Percentiles rank a stretch among this genome's conserved stretches.
phyloP scores from a whole-genome alignment of 1,140 invertebrate species.

The Drosophila oshimai region DNA sequence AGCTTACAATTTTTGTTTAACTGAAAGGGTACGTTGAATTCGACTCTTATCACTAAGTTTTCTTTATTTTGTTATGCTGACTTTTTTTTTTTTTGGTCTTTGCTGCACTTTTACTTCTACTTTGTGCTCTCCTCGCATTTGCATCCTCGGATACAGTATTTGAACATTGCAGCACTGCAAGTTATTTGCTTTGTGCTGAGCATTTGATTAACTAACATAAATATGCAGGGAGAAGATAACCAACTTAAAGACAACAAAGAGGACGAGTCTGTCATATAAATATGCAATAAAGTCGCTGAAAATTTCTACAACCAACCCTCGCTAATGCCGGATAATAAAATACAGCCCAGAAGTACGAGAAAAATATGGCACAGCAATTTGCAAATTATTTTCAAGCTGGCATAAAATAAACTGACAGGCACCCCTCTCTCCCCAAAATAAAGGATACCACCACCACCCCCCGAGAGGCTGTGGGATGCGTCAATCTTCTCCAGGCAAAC shows the following conservation, averaged over 20 bases:
- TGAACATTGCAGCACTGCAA: conserved; percentile 31
- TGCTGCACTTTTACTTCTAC: background rate
- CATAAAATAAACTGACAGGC: conserved; percentile 78
- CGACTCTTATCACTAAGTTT: background rate
- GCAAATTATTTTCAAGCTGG: conserved; percentile 78
- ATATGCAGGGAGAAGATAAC: conserved; percentile 26
- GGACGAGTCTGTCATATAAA: conserved; percentile 29
- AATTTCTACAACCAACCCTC: conserved; percentile 47
- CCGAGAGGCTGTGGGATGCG: conserved; percentile 7
- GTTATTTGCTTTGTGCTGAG: conserved; percentile 52
- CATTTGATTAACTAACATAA: conserved; percentile 73
- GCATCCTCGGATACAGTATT: conserved; percentile 37
- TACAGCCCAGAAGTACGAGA: conserved; percentile 30
- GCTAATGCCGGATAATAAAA: conserved; percentile 68
- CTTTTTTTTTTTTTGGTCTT: background rate
- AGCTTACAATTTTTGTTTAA: no score
- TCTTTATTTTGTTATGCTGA: background rate
- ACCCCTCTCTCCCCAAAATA: background rate
- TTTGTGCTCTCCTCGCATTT: conserved; percentile 18
- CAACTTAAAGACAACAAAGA: background rate
- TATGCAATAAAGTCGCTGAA: conserved; percentile 48
- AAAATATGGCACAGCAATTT: conserved; percentile 75
- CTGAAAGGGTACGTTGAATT: background rate
- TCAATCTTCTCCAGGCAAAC: conserved; percentile 40
- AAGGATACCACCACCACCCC: conserved; percentile 7